Evolutionary conservation across 2,888 invertebrate genomes (phyloP).

Genomic region (Apocheima hispidaria): DNA sequence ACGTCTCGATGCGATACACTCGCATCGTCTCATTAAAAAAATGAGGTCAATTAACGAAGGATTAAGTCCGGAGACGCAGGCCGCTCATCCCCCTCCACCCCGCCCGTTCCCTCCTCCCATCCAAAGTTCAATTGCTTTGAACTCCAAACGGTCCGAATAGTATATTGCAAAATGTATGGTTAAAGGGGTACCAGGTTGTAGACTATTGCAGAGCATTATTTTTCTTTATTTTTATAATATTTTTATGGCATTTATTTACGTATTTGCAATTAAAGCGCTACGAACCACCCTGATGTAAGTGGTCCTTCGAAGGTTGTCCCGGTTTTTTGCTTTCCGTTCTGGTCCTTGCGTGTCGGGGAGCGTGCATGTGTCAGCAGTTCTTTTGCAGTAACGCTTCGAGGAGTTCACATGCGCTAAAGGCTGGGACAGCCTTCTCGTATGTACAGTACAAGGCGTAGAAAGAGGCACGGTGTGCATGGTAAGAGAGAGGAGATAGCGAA

Average conservation of each 20-base stretch:
- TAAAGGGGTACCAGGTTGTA: slow-evolving; percentile 85
- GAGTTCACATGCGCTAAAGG: slow-evolving; percentile 60
- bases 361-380: slow-evolving; percentile 75
- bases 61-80: slow-evolving; percentile 77
- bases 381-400: slow-evolving; percentile 58
- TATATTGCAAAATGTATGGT: slow-evolving; percentile 81
- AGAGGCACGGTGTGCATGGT: slow-evolving; percentile 63
- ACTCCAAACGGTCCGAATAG: slow-evolving; percentile 71
- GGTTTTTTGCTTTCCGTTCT: slow-evolving; percentile 86
- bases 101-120: slow-evolving; percentile 43
- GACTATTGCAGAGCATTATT: slow-evolving; percentile 74
- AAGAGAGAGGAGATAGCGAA: slow-evolving; percentile 46
- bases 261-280: slow-evolving; percentile 72
- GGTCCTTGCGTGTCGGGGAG: slow-evolving; percentile 74
- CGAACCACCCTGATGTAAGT: slow-evolving; percentile 76
- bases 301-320: slow-evolving; percentile 87
- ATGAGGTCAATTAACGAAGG: slow-evolving; percentile 81
- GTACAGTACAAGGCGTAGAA: slow-evolving; percentile 62
- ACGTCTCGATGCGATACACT: slow-evolving; percentile 64
- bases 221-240: slow-evolving; percentile 78
- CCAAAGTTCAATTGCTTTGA: slow-evolving; percentile 79
- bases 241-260: slow-evolving; percentile 84
- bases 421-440: slow-evolving; percentile 83
- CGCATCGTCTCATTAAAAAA: slow-evolving; percentile 71
- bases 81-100: slow-evolving; percentile 59